Conservation (phyloP, 2,113 vertebrate species). For the Sterrhoptilus dennistouni region DNA sequence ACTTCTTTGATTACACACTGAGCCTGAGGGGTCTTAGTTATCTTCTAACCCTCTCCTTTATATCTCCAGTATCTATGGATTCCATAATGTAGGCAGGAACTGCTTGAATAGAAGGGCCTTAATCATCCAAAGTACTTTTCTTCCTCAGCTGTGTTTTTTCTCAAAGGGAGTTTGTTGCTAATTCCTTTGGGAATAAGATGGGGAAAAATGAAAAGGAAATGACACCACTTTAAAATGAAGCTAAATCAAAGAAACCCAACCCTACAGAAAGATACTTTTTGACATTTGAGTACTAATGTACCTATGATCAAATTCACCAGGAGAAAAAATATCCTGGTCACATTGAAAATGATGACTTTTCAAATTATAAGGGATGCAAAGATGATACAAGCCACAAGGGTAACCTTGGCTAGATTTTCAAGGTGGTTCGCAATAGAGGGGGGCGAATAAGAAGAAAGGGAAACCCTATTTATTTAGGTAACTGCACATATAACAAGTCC, state of each 20-base stretch:
- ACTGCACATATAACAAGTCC: constrained; percentile 9
- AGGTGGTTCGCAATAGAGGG: neutral
- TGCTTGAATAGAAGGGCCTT: constrained; percentile 38
- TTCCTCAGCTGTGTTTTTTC: constrained; percentile 25
- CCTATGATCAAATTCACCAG: neutral
- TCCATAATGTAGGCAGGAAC: constrained; percentile 53
- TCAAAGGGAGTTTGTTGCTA: constrained; percentile 53
- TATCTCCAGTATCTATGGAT: constrained; percentile 51
- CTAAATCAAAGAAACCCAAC: neutral
- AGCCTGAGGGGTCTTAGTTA: constrained; percentile 55
- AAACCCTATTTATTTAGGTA: constrained; percentile 19
- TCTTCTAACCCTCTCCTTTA: constrained; percentile 42
- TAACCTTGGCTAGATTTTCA: neutral
- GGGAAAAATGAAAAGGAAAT: constrained; percentile 41
- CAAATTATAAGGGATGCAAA: neutral
- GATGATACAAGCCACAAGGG: neutral
- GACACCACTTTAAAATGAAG: neutral
- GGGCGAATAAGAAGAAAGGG: neutral
- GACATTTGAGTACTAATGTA: neutral
- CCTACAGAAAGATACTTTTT: neutral
- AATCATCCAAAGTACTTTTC: constrained; percentile 60
- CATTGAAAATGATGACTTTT: neutral
- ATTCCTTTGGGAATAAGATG: constrained; percentile 27
- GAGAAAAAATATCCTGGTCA: neutral
- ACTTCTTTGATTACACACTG: constrained; percentile 49